Evolutionary conservation across 2,888 invertebrate genomes (phyloP).

Genomic region (Hololepta plana): DNA sequence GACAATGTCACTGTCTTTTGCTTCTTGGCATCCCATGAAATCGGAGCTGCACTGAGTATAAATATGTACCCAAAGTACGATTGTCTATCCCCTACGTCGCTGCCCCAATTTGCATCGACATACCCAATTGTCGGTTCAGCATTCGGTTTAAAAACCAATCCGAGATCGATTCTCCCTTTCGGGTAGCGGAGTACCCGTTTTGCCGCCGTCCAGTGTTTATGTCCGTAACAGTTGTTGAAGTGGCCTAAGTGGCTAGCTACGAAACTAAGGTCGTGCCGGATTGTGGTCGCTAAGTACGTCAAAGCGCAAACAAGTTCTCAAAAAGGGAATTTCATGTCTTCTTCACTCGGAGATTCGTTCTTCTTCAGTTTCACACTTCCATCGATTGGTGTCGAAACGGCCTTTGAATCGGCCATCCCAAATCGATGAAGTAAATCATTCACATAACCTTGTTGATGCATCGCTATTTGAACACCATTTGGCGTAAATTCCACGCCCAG

Average conservation of each 20-base stretch:
- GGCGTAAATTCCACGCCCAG: constrained; percentile 13
- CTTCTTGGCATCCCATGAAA: neutral
- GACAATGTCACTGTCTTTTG: constrained; percentile 3
- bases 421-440: too few species aligned
- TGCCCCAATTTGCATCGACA: constrained; percentile 2
- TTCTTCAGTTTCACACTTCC: constrained; percentile 1
- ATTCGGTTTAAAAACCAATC: neutral
- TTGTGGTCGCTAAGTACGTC: constrained; percentile 9
- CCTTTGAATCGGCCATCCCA: too few species aligned
- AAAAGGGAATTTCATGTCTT: constrained; percentile 1
- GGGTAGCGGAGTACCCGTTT: constrained; percentile 11
- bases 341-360: too few species aligned
- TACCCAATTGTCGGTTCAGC: neutral
- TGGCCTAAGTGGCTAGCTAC: constrained; percentile 9
- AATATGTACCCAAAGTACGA: neutral
- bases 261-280: constrained; percentile 10
- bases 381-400: constrained; percentile 1
- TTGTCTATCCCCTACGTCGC: neutral
- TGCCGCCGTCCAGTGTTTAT: constrained; percentile 9
- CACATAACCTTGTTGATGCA: constrained; percentile 13
- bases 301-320: constrained; percentile 8
- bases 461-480: constrained; percentile 6
- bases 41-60: neutral
- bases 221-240: constrained; percentile 5
- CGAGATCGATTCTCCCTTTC: constrained; percentile 8